Evolutionary conservation across 2,888 invertebrate species (phyloP), one percentile per base, ranked within the genome.

Genomic region (Megamerina dolium): DNA sequence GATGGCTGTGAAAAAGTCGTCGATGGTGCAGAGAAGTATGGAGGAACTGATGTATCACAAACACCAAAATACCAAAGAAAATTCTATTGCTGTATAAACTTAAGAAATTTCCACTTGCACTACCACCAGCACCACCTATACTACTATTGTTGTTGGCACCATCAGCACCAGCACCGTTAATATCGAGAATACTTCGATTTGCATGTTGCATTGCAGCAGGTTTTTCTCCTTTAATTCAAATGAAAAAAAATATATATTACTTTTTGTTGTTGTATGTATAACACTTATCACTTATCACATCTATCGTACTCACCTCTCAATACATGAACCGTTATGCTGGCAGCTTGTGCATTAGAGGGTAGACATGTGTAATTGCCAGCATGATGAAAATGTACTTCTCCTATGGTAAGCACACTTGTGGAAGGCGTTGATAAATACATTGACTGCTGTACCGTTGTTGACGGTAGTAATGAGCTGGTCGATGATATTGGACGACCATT

Each of bases 281-380:
- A 8, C 10, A 23, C 8, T 8, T 23, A 10, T 23, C 8, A 23
- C 10, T 8, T 23, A 23, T 23, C 23, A 23, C 6, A 23, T 23
- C 10, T 23, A 10, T 26, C 19, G 8, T 12, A 51, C 54, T 77
- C 64, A 81, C 82, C 81, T 64, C 78, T 76, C 36, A 84, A 72
- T 20, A 86, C 83, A 59, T 85, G 84, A 2, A 86, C 85, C 30
- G 80, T 81, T 48, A 87, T 85, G 45, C 82, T 84, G 18, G 85
- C 81, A 5, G 83, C 80, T 47, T 79, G 77, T 1, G 86, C 85
- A 64, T 87, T 87, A 8, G 85, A 84, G 8, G 87, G 87, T 30
- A 83, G 83, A 61, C 87, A 87, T 10, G 84, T 83, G 64, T 87
- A 87, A 71, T 87, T 87, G 16, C 87, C 86, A n/a, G 82, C 81